Conservation (phyloP, 2,113 vertebrate species). For the Nothoprocta perdicaria region DNA sequence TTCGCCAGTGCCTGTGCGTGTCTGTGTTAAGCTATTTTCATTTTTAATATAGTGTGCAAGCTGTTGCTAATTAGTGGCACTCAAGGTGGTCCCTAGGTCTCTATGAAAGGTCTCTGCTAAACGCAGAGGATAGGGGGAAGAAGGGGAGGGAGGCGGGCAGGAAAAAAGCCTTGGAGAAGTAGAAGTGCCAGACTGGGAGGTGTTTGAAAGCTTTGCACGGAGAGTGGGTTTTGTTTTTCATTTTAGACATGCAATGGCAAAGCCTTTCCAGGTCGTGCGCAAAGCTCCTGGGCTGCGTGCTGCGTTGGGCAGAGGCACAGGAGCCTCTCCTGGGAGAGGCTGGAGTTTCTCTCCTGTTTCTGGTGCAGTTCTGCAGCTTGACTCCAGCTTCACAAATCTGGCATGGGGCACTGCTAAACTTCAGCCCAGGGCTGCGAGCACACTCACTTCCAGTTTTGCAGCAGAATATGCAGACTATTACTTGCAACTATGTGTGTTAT, state of each 20-base stretch:
- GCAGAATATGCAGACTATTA: not conserved
- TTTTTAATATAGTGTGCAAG: not conserved
- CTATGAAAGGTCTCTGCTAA: not conserved
- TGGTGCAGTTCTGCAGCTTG: accelerated
- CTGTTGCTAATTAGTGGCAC: constrained; percentile 45
- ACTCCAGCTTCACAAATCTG: not conserved
- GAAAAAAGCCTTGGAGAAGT: not conserved
- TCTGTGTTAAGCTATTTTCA: not conserved
- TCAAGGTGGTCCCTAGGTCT: not conserved
- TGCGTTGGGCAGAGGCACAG: accelerated
- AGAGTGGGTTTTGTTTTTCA: not conserved
- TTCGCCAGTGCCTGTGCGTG: not conserved
- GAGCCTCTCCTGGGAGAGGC: not conserved
- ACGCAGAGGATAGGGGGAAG: not conserved
- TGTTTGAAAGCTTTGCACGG: not conserved
- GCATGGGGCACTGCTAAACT: accelerated
- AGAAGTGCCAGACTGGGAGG: not conserved
- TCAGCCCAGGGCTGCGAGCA: not conserved
- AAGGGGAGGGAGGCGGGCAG: not conserved
- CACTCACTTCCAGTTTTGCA: accelerated
- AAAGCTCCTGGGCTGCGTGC: not conserved
- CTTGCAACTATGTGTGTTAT: not conserved
- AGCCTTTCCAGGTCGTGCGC: not conserved
- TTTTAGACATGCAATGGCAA: not conserved
- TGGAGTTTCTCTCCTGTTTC: accelerated